Conservation (phyloP, 2,113 vertebrate species). For the Ictalurus punctatus region DNA sequence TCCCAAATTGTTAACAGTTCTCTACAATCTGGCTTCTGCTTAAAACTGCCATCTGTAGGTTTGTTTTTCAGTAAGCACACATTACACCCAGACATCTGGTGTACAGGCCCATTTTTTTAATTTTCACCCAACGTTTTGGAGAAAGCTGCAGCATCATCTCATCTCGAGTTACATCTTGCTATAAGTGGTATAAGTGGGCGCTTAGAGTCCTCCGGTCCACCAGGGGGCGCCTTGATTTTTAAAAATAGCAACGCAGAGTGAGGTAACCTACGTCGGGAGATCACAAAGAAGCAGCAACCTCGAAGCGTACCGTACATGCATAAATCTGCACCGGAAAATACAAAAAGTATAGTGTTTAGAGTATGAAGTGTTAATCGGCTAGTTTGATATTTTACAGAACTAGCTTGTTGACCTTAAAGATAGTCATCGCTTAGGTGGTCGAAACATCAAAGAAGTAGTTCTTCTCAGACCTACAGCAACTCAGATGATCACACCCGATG, state of each 20-base stretch:
- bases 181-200: background rate
- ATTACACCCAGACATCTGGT: conserved; percentile 6
- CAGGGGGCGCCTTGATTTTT: too few species aligned
- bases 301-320: background rate
- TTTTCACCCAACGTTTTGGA: background rate
- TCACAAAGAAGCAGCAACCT: background rate
- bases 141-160: background rate
- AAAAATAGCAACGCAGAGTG: background rate
- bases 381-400: too few species aligned
- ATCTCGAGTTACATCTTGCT: background rate
- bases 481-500: too few species aligned
- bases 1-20: background rate
- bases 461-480: too few species aligned
- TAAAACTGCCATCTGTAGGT: background rate
- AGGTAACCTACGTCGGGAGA: background rate
- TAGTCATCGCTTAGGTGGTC: too few species aligned
- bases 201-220: background rate
- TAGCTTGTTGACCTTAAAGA: too few species aligned
- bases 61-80: background rate
- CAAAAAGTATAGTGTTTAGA: background rate
- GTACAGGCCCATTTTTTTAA: too few species aligned
- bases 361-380: too few species aligned
- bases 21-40: background rate
- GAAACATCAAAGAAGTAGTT: too few species aligned
- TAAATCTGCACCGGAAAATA: background rate